Conservation (phyloP, 2,113 vertebrate species). For the Callionymus lyra region DNA sequence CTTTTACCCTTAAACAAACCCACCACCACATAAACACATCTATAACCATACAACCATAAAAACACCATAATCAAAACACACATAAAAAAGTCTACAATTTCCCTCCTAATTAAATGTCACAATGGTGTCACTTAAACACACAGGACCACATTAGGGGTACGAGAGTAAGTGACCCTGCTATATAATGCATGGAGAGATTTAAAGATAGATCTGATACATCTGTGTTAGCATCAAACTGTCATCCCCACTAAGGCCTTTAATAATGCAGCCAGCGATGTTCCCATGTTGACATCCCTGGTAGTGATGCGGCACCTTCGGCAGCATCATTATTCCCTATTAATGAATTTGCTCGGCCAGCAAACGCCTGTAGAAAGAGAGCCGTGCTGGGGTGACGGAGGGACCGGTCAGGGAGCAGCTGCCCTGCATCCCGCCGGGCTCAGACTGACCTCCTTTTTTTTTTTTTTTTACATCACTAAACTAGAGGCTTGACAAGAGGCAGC, state of each 20-base stretch:
- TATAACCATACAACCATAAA: no score
- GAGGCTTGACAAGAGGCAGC: constrained; percentile 57
- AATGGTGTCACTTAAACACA: no score
- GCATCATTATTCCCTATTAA: constrained; percentile 62
- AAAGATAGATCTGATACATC: not conserved
- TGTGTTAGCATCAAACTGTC: constrained; percentile 24
- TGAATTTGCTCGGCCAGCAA: constrained; percentile 41
- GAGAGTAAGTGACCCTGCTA: not conserved
- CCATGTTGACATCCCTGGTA: constrained; percentile 34
- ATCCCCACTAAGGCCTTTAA: constrained; percentile 50
- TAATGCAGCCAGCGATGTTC: constrained; percentile 34
- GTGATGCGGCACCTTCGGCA: constrained; percentile 46
- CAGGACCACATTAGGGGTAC: no score
- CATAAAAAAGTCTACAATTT: no score
- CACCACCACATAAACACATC: no score
- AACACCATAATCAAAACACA: no score
- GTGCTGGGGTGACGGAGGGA: constrained; percentile 57
- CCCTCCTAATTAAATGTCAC: no score
- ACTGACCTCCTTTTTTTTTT: constrained; percentile 63
- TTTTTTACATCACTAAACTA: constrained; percentile 59
- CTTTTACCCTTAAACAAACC: no score
- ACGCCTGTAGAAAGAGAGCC: constrained; percentile 48
- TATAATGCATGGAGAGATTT: not conserved
- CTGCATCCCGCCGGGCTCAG: constrained; percentile 57
- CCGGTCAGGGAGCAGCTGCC: constrained; percentile 68